Conservation (phyloP, 2,113 vertebrate species). For the Ginglymostoma cirratum region DNA sequence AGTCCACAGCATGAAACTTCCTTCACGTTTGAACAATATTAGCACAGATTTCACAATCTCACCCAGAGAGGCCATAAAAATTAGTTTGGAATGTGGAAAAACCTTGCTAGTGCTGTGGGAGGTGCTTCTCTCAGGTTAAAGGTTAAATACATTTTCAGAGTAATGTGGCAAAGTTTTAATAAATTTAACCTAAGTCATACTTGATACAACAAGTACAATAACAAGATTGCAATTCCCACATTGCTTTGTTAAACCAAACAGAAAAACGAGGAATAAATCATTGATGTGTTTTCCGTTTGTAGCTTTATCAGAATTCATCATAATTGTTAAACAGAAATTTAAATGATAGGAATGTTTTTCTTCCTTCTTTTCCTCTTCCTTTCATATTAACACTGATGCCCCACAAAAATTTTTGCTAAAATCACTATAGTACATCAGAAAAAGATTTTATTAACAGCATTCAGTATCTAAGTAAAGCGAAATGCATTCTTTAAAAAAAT, state of each 20-base stretch:
- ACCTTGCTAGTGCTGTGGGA: slow-evolving; percentile 28
- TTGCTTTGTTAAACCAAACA: neutral
- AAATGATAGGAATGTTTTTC: neutral
- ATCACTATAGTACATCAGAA: neutral
- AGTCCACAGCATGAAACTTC: slow-evolving; percentile 35
- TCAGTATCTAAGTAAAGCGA: neutral
- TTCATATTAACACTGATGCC: neutral
- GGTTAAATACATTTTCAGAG: slow-evolving; percentile 21
- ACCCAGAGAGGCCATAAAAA: slow-evolving; percentile 24
- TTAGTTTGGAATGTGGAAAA: slow-evolving; percentile 15
- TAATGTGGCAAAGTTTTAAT: neutral
- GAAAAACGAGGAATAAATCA: neutral
- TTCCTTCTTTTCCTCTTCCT: neutral
- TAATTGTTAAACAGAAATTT: neutral
- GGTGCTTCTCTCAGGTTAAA: slow-evolving; percentile 13
- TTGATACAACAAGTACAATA: neutral
- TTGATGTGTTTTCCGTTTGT: neutral
- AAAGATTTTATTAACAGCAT: neutral
- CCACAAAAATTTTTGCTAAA: slow-evolving; percentile 4
- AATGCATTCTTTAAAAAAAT: neutral
- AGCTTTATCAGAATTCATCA: neutral
- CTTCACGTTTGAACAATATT: neutral
- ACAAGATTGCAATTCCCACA: neutral
- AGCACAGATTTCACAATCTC: slow-evolving; percentile 21
- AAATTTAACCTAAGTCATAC: neutral